phyloP scores from a whole-genome alignment of 2,888 invertebrate genomes.

The Epiblema foenella region DNA sequence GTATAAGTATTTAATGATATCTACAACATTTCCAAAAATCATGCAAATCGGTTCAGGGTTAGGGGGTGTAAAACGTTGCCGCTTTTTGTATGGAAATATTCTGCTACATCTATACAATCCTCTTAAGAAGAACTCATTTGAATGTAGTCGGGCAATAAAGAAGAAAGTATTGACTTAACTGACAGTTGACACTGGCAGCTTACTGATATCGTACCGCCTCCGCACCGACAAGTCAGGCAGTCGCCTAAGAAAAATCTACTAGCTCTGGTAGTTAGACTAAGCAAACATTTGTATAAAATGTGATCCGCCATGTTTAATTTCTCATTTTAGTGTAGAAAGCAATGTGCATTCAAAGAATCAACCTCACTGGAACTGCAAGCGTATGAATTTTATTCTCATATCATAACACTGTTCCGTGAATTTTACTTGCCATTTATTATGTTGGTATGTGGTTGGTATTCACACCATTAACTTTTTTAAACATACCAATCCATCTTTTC shows the following conservation, averaged over 20 bases:
- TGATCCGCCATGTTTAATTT: background rate
- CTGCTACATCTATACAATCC: no score
- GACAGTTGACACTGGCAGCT: no score
- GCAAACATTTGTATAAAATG: background rate
- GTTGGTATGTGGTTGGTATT: background rate
- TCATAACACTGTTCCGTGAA: slow-evolving; percentile 2
- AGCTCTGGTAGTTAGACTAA: background rate
- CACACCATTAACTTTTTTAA: background rate
- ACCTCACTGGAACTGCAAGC: slow-evolving; percentile 7
- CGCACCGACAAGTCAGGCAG: no score
- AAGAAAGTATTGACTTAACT: no score
- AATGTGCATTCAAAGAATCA: slow-evolving; percentile 28
- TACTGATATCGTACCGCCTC: no score
- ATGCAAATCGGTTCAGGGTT: no score
- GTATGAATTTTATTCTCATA: slow-evolving; percentile 28
- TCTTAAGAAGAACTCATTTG: no score
- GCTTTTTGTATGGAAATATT: no score
- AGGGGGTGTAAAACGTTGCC: no score
- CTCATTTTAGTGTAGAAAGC: slow-evolving; percentile 21
- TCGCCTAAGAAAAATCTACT: background rate
- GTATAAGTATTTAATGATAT: no score
- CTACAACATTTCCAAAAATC: no score
- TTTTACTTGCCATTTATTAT: slow-evolving; percentile 15
- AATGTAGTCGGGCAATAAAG: no score
- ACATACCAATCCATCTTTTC: background rate